A percentile compares a stretch with the other conserved stretches of the same genome.
Conservation (phyloP, 1,140 invertebrate genomes). For the Anastrepha obliqua region DNA sequence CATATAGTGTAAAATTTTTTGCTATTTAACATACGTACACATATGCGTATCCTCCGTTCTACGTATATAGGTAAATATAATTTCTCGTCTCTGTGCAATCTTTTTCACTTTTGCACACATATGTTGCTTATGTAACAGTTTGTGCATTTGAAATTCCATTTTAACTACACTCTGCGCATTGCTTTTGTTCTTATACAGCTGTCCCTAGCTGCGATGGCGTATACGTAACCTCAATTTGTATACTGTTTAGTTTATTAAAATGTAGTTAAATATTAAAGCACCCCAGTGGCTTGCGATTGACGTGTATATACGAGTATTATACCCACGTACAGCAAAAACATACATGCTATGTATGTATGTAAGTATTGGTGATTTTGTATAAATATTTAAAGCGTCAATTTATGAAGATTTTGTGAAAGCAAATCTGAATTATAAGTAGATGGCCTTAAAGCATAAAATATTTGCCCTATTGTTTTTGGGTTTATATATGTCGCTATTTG, state of each 20-base stretch:
- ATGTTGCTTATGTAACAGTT: constrained; percentile 12
- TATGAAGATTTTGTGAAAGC: background rate
- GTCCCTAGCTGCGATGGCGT: constrained; percentile 9
- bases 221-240: constrained; percentile 51
- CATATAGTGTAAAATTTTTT: background rate
- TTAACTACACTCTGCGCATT: background rate
- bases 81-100: background rate
- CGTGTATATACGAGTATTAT: background rate
- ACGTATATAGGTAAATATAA: background rate
- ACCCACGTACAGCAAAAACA: background rate
- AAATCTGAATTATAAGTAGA: background rate
- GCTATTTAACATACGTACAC: background rate
- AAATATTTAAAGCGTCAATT: constrained; percentile 15
- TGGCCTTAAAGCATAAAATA: background rate
- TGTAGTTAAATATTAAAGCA: constrained; percentile 20
- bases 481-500: too few relatives aligned
- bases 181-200: background rate
- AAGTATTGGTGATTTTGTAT: constrained; percentile 2
- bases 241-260: constrained; percentile 46
- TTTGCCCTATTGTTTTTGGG: too few relatives aligned
- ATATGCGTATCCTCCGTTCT: background rate
- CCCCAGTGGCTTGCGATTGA: background rate
- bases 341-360: background rate
- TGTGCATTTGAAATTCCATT: constrained; percentile 24
- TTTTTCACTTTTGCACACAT: background rate